These are phyloP conservation scores for Trimorus sp. DNA, from an alignment of 2,888 invertebrate genomes.

Conservation along the genomic window DNA sequence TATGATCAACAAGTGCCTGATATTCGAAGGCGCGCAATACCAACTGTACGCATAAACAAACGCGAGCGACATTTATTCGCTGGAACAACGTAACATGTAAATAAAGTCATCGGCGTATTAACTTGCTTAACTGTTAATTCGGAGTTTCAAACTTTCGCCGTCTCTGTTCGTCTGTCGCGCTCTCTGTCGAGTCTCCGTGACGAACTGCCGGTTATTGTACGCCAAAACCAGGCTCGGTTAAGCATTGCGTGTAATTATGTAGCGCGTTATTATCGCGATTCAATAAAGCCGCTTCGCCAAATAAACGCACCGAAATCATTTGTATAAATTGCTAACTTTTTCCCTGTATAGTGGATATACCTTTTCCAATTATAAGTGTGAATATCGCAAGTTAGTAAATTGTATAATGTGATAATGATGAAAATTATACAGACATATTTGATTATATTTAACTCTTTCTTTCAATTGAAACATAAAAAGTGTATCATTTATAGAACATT, in stretches of 20 bases:
- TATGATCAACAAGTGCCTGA: constrained; percentile 42
- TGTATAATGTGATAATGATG: too few relatives aligned
- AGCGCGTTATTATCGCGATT: constrained; percentile 2
- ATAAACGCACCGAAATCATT: too few relatives aligned
- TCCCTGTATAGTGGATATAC: too few relatives aligned
- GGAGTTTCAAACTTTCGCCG: neutral
- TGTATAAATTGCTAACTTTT: too few relatives aligned
- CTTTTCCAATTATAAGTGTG: too few relatives aligned
- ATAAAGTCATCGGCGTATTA: constrained; percentile 10
- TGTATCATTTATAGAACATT: too few relatives aligned
- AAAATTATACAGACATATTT: too few relatives aligned
- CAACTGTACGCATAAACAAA: constrained; percentile 23
- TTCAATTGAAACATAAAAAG: too few relatives aligned
- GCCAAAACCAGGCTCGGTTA: neutral
- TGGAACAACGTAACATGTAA: constrained; percentile 14
- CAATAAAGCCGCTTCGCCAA: neutral
- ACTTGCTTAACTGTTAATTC: constrained; percentile 10
- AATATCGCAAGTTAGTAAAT: too few relatives aligned
- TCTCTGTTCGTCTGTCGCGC: too few relatives aligned
- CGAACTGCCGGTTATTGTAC: constrained; percentile 3
- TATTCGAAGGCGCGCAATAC: constrained; percentile 30
- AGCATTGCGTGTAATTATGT: neutral
- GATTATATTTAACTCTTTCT: too few relatives aligned
- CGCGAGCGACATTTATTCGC: constrained; percentile 28
- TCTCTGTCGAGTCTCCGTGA: neutral